Conservation (phyloP, 53 echinoderm and acorn worm genomes). For the Antedon mediterranea region DNA sequence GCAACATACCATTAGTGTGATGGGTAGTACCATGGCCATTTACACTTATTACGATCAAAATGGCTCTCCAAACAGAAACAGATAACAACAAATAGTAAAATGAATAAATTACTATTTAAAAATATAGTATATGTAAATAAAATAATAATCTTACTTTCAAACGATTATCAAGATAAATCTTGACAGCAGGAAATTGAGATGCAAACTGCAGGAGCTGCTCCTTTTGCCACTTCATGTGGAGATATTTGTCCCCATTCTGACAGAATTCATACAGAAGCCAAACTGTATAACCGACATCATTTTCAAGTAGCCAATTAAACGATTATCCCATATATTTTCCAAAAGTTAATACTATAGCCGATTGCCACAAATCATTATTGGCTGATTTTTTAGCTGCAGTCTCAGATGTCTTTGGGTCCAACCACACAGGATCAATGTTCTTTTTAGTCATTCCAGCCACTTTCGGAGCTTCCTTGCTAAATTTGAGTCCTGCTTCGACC, state of each 20-base stretch:
- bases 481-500: slow-evolving; percentile 2
- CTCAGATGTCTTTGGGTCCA: slow-evolving; percentile 14
- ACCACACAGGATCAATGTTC: background rate
- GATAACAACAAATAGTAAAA: too few species aligned
- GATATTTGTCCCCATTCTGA: background rate
- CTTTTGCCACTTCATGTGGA: slow-evolving; percentile 14
- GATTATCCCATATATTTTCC: slow-evolving; percentile 7
- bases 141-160: background rate
- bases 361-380: slow-evolving; percentile 7
- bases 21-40: background rate
- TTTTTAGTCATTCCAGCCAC: background rate
- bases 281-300: slow-evolving; percentile 25
- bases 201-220: slow-evolving; percentile 14
- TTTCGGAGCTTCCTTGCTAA: background rate
- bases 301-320: slow-evolving; percentile 22
- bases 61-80: too few species aligned
- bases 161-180: background rate
- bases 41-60: too few species aligned
- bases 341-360: background rate
- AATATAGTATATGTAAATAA: too few species aligned
- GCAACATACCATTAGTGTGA: background rate
- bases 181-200: background rate
- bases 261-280: slow-evolving; percentile 15
- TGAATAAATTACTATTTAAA: too few species aligned
- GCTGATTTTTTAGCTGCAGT: slow-evolving; percentile 11